phyloP scores from a whole-genome alignment of 2,888 invertebrate species.

The Trichopria drosophilae region DNA sequence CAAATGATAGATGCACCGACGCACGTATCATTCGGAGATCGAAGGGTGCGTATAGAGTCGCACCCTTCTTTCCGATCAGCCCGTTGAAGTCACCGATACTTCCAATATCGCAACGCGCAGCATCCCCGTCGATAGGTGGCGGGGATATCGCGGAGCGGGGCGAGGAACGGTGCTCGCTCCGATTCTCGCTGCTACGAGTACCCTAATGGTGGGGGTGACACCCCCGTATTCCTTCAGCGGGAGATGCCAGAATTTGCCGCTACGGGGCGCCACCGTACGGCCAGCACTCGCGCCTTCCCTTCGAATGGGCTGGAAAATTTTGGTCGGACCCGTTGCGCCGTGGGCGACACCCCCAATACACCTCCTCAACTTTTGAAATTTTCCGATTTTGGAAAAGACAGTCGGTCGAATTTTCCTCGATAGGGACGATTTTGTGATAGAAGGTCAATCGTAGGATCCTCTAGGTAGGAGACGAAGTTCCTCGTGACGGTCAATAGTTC shows the following conservation, averaged over 20 bases:
- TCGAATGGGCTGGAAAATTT: conserved; percentile 29
- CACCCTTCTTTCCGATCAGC: conserved; percentile 56
- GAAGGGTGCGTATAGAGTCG: no score
- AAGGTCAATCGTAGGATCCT: background rate
- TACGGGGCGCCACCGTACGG: conserved; percentile 55
- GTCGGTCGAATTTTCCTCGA: background rate
- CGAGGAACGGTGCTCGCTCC: no score
- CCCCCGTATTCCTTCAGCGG: conserved; percentile 49
- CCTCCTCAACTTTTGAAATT: no score
- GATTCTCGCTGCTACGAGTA: no score
- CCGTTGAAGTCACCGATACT: conserved; percentile 59
- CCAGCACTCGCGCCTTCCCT: conserved; percentile 44
- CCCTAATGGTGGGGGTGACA: conserved; percentile 44
- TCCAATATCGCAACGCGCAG: conserved; percentile 52
- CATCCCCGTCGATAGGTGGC: conserved; percentile 44
- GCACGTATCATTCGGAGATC: no score
- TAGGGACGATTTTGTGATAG: background rate
- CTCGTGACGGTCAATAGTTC: conserved; percentile 44
- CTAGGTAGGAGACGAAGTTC: background rate
- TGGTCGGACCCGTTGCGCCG: conserved; percentile 9
- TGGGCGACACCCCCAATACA: background rate
- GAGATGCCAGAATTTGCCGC: conserved; percentile 38
- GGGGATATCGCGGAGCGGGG: no score
- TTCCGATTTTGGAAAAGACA: no score
- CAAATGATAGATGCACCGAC: no score